Evolutionary conservation across 2,888 invertebrate genomes (phyloP), one percentile per base, ranked within the genome.

Genomic region (Leucania comma): DNA sequence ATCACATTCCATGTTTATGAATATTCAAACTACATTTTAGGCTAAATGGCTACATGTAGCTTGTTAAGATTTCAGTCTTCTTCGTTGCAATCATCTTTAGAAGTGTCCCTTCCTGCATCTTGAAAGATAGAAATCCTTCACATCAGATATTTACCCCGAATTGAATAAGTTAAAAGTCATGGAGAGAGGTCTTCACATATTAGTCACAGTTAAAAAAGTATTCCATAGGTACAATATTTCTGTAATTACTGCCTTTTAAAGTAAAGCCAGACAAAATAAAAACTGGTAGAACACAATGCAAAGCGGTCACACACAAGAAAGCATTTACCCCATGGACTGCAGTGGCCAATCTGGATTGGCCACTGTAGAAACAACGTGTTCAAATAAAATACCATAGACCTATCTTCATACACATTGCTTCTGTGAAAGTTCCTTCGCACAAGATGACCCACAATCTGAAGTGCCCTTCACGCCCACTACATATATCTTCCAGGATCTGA

Each of bases 1-100:
- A 1, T 14, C 32, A 65, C 20, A 46, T 64, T n/a, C 14, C 1
- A 17, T 64, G 46, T 61, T 51, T 51, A 70, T 51, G 10, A 42
- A 24, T 46, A 70, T 68, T 32, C 9, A 3, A 46, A 1, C 3
- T 14, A 10, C 20, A 42, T 32, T 32, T 26, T 29, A 5, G 9
- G 12, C 8, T 24, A 24, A 29, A 72, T 14, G 24, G 12, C 17
- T 63, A 32, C 3, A 24, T 6, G 17, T 20, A 6, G 22, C 17
- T 48, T 48, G n/a, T 38, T 42, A 14, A 42, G 42, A 42, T 42
- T 42, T 20, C 42, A 17, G 17, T 17, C 17, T 42, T 2, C 0
- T 20, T 2, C 14, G 1, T 14, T 5, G 42, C 42, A 4, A 32
- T 35, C 12, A 0, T 35, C 10, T 26, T 26, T 20, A 5, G 0